phyloP scores from a whole-genome alignment of 2,113 vertebrate species.

The Antechinus flavipes region DNA sequence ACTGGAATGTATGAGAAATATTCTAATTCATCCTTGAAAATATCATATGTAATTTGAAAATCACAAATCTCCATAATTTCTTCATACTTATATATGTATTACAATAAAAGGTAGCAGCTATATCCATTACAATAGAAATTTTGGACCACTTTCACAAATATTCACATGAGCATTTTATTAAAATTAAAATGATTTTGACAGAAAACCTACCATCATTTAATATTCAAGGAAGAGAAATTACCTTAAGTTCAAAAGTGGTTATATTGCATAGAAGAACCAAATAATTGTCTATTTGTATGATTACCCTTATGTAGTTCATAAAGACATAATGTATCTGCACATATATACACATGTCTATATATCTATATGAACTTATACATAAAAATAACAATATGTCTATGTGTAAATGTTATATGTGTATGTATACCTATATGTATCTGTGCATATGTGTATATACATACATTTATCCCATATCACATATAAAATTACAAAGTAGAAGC shows the following conservation, averaged over 20 bases:
- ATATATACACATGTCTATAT: background rate
- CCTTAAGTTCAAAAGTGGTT: background rate
- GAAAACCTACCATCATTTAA: background rate
- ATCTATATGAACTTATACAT: background rate
- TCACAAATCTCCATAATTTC: background rate
- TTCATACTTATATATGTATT: slow-evolving; percentile 1
- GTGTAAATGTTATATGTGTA: background rate
- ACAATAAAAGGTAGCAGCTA: background rate
- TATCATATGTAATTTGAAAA: slow-evolving; percentile 10
- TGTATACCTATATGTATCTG: no score
- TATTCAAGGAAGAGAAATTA: background rate
- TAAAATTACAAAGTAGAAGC: no score
- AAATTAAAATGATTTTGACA: background rate
- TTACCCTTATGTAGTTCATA: background rate
- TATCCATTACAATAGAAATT: slow-evolving; percentile 2
- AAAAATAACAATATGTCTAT: background rate
- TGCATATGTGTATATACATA: no score
- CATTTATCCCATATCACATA: no score
- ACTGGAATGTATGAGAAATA: slow-evolving; percentile 3
- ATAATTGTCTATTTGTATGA: background rate
- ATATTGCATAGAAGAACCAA: background rate
- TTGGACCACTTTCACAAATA: slow-evolving; percentile 19
- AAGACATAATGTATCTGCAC: background rate
- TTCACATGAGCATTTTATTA: background rate
- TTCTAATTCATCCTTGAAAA: background rate